A percentile compares a stretch with the other conserved stretches of the same genome.
Evolutionary conservation across 2,113 vertebrate genomes (phyloP).

Genomic region (Accipiter virgatus): DNA sequence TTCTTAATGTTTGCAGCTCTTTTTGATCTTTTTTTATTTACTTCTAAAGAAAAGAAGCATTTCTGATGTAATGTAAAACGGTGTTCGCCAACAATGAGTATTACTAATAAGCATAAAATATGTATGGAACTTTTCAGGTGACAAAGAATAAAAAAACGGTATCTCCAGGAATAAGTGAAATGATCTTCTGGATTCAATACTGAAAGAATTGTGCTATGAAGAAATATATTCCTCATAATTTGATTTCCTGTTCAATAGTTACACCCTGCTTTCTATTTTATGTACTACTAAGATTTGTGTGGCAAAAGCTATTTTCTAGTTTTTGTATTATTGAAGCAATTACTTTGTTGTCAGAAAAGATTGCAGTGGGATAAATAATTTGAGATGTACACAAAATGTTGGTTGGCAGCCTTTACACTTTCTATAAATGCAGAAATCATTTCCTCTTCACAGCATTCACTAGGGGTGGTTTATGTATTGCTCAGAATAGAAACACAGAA

Average conservation of each 20-base stretch:
- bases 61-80: not conserved
- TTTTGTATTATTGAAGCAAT: constrained; percentile 68
- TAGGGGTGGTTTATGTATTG: not conserved
- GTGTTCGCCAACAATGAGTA: not conserved
- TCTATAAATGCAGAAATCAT: constrained; percentile 30
- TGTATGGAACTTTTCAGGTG: not conserved
- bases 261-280: constrained; percentile 33
- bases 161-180: not conserved
- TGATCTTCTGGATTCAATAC: not conserved
- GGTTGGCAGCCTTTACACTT: constrained; percentile 20
- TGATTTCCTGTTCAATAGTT: constrained; percentile 1
- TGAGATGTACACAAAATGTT: constrained; percentile 49
- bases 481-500: not conserved
- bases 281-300: constrained; percentile 25
- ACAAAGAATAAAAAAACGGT: not conserved
- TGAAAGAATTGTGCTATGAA: not conserved
- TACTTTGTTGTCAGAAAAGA: constrained; percentile 65
- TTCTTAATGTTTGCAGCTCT: not conserved
- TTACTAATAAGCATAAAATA: not conserved
- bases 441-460: constrained; percentile 21
- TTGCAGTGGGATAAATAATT: constrained; percentile 62
- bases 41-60: not conserved
- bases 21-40: not conserved
- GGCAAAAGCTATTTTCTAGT: constrained; percentile 33
- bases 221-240: not conserved